Evolutionary conservation across 2,113 vertebrate genomes (phyloP), one percentile per base, ranked within the genome.

Genomic region (Entomyzon cyanotis): DNA sequence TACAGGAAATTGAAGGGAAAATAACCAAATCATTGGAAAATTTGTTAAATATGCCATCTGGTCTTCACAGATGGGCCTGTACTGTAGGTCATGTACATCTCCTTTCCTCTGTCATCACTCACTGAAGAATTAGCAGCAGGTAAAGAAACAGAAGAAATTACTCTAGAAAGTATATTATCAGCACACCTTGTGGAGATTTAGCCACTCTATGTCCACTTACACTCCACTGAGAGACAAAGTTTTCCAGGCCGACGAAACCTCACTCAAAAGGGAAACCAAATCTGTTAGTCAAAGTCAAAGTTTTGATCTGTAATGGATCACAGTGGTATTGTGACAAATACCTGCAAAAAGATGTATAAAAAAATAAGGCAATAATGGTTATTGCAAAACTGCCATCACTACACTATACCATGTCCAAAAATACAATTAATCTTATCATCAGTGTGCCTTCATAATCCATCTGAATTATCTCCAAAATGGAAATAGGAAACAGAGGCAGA

Each of bases 1-100:
- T 75, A 81, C 46, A 94, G 86, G 90, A 97, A 96, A 97, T 85
- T 65, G 69, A 96, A 93, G 28, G 42, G 65, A 88, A 95, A 95
- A 65, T 88, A 90, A 88, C 68, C 74, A 96, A 94, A 94, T 82
- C 18, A 88, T 80, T 68, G 53, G 50, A 64, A 91, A 93, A 90
- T 87, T 44, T 78, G 56, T 87, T 94, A 93, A 25, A 87, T 53
- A 68, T 93, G 76, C 88, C 79, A 95, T 91, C 77, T 94, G 70
- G 64, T 88, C 87, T 95, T 94, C 90, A 89, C 73, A 95, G 83
- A 95, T 83, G 76, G 85, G 67, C 56, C 91, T 80, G 62, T 58
- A 87, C 76, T 39, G 30, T 67, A 89, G 89, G 83, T 83, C 55
- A 88, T 47, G 52, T 65, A 58, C 71, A 84, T 50, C 64, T 87